phyloP scores from a whole-genome alignment of 2,888 invertebrate genomes.

The Clusia tigrina region DNA sequence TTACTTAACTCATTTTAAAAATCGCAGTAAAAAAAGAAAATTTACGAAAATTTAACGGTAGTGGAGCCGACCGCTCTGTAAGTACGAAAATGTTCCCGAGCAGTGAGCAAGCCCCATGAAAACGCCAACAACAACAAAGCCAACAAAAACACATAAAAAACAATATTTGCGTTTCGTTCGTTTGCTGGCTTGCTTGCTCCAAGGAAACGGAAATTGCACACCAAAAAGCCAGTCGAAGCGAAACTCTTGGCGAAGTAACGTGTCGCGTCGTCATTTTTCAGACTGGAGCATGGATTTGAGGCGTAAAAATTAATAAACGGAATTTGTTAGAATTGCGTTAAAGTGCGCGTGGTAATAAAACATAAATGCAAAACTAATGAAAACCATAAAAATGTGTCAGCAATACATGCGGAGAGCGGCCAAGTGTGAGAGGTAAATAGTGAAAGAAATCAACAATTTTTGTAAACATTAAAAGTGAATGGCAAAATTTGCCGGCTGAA shows the following conservation, averaged over 20 bases:
- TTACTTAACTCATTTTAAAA: too few species aligned
- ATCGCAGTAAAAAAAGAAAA: neutral
- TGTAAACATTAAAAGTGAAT: neutral
- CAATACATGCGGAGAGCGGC: too few species aligned
- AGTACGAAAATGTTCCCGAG: neutral
- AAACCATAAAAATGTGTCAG: too few species aligned
- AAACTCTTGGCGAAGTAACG: constrained; percentile 63
- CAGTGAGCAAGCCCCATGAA: constrained; percentile 20
- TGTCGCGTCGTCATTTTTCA: constrained; percentile 45
- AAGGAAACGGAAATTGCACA: constrained; percentile 55
- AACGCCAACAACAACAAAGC: constrained; percentile 14
- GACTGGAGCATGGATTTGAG: neutral
- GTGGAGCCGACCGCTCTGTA: neutral
- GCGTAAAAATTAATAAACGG: constrained; percentile 39
- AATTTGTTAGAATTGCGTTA: constrained; percentile 33
- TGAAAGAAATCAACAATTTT: constrained; percentile 1
- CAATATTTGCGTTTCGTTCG: constrained; percentile 36
- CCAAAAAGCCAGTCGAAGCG: constrained; percentile 60
- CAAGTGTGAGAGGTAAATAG: too few species aligned
- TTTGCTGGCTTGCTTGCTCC: constrained; percentile 31
- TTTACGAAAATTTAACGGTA: neutral
- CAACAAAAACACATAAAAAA: constrained; percentile 19
- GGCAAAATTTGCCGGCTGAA: constrained; percentile 7
- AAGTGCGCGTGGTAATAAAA: neutral
- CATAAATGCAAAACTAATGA: neutral